Conservation (phyloP, 2,888 invertebrate species). For the Brenthis daphne region DNA sequence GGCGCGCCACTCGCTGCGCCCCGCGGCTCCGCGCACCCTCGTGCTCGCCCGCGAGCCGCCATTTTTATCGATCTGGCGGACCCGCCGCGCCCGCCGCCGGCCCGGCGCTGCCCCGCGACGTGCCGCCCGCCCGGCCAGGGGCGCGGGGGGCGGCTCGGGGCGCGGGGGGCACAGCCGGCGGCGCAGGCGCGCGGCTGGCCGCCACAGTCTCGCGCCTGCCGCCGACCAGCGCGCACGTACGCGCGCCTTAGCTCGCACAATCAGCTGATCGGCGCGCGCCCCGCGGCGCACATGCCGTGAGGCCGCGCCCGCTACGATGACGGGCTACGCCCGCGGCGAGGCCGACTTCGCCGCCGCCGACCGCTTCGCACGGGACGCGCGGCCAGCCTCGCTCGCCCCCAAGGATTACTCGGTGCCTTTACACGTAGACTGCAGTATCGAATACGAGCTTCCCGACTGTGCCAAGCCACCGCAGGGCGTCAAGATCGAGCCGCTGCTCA, state of each 20-base stretch:
- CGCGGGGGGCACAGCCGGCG: conserved; percentile 51
- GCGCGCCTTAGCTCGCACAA: conserved; percentile 60
- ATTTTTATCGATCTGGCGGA: conserved; percentile 60
- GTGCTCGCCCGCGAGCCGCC: conserved; percentile 45
- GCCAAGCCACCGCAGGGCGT: conserved; percentile 93
- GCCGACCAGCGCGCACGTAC: conserved; percentile 62
- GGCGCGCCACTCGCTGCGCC: conserved; percentile 27
- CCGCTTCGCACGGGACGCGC: conserved; percentile 73
- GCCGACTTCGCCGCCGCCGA: conserved; percentile 76
- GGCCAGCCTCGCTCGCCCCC: conserved; percentile 79
- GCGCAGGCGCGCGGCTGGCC: conserved; percentile 54
- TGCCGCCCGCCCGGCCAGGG: conserved; percentile 42
- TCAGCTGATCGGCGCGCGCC: conserved; percentile 77
- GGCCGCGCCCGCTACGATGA: conserved; percentile 75
- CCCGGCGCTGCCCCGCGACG: conserved; percentile 41
- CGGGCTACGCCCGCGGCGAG: conserved; percentile 79
- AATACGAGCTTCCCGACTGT: conserved; percentile 94
- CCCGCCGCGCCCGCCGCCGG: conserved; percentile 45
- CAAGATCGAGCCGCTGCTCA: conserved; percentile 91
- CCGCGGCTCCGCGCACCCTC: conserved; percentile 36
- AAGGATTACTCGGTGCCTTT: conserved; percentile 93
- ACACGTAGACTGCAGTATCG: conserved; percentile 95
- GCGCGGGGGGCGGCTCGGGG: conserved; percentile 29
- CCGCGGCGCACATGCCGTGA: conserved; percentile 79
- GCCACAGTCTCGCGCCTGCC: conserved; percentile 65